These are phyloP conservation scores for Cremastobaeus sp. DNA, from an alignment of 2,888 invertebrate genomes.

Conservation along the genomic window DNA sequence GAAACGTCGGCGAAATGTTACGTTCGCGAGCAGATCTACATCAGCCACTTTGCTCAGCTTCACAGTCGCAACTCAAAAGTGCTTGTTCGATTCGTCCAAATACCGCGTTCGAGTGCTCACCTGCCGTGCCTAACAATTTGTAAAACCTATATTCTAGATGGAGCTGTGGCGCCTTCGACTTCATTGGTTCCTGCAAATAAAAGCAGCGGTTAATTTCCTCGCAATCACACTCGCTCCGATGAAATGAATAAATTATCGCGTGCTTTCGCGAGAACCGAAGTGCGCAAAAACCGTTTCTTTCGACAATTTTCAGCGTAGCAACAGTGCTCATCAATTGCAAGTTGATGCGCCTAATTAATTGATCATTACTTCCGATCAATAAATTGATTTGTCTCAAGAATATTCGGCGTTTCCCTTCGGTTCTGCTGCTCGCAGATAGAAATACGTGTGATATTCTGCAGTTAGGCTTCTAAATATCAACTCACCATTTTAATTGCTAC, in stretches of 20 bases:
- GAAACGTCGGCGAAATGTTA: slow-evolving; percentile 28
- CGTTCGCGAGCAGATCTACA: slow-evolving; percentile 53
- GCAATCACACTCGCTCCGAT: neutral
- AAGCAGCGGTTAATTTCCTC: slow-evolving; percentile 1
- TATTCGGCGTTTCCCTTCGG: too few species aligned
- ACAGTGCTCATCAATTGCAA: too few species aligned
- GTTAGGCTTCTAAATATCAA: slow-evolving; percentile 50
- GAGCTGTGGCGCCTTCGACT: slow-evolving; percentile 99
- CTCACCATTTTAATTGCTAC: slow-evolving; percentile 99
- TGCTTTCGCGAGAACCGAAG: neutral
- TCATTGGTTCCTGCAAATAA: slow-evolving; percentile 93
- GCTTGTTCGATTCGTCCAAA: slow-evolving; percentile 17
- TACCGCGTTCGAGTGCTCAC: slow-evolving; percentile 81
- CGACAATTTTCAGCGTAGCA: too few species aligned
- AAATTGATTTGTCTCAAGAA: too few species aligned
- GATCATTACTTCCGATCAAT: too few species aligned
- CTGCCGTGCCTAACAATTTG: slow-evolving; percentile 98
- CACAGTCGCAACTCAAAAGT: slow-evolving; percentile 30
- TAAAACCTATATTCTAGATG: slow-evolving; percentile 99
- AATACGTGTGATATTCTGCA: neutral
- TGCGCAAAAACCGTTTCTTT: too few species aligned
- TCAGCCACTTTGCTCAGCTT: slow-evolving; percentile 54
- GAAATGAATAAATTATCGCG: neutral
- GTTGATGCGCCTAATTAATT: too few species aligned
- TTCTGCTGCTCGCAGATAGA: neutral